These are phyloP conservation scores for Brienomyrus brachyistius DNA, from an alignment of 2,113 vertebrate species.

Conservation along the genomic window DNA sequence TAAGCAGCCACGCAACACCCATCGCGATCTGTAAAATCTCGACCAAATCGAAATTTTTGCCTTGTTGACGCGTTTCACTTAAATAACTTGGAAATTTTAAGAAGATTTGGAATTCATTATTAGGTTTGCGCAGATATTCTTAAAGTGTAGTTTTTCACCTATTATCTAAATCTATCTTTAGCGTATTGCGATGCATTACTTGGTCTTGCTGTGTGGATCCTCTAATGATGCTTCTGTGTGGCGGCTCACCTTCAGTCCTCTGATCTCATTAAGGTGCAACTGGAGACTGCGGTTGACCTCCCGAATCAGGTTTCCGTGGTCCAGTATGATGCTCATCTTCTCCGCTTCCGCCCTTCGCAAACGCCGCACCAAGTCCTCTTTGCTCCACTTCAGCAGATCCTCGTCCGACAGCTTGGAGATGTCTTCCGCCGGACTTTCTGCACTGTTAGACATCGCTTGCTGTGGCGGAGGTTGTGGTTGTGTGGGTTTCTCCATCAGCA, in stretches of 20 bases:
- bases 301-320: conserved; percentile 95
- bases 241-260: conserved; percentile 87
- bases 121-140: background rate
- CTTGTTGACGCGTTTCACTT: background rate
- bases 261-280: conserved; percentile 93
- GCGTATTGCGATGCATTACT: background rate
- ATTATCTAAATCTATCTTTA: conserved; percentile 37
- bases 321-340: conserved; percentile 96
- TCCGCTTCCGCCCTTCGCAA: conserved; percentile 87
- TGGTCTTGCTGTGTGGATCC: background rate
- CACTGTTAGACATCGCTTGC: conserved; percentile 60
- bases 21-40: background rate
- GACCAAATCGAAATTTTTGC: background rate
- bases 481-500: conserved; percentile 59
- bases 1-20: background rate
- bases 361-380: conserved; percentile 87
- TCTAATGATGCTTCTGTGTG: conserved; percentile 35
- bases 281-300: conserved; percentile 96
- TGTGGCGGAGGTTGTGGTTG: conserved; percentile 50
- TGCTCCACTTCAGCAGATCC: conserved; percentile 89
- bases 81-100: background rate
- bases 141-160: background rate
- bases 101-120: too few species aligned
- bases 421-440: conserved; percentile 72
- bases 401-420: conserved; percentile 85